Conservation (phyloP, 2,888 invertebrate species). For the Limnephilus lunatus region DNA sequence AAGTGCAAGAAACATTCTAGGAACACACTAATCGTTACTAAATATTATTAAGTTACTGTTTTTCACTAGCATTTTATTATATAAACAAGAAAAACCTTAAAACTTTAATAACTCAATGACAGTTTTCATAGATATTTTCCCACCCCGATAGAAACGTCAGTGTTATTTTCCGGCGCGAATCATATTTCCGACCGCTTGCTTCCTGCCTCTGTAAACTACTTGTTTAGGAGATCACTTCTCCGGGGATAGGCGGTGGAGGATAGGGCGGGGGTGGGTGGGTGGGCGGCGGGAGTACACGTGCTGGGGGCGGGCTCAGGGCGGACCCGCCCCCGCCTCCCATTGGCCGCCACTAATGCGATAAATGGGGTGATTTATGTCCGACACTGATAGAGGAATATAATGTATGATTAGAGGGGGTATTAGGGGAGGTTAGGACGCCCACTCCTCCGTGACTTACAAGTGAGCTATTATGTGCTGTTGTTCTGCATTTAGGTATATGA, state of each 20-base stretch:
- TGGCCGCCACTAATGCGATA: slow-evolving; percentile 63
- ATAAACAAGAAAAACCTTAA: too few relatives aligned
- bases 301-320: slow-evolving; percentile 69
- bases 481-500: slow-evolving; percentile 24
- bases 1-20: too few relatives aligned
- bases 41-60: background rate
- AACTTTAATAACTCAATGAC: background rate
- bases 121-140: background rate
- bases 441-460: slow-evolving; percentile 21
- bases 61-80: background rate
- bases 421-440: slow-evolving; percentile 30
- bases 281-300: slow-evolving; percentile 36
- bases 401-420: slow-evolving; percentile 63
- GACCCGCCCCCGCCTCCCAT: slow-evolving; percentile 50
- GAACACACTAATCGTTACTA: background rate
- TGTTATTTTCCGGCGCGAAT: slow-evolving; percentile 13
- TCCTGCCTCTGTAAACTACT: slow-evolving; percentile 22
- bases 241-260: slow-evolving; percentile 9
- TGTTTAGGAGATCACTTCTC: slow-evolving; percentile 24
- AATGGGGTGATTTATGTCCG: slow-evolving; percentile 64
- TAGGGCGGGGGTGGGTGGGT: background rate
- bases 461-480: slow-evolving; percentile 34
- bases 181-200: slow-evolving; percentile 11
- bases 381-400: slow-evolving; percentile 65
- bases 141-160: background rate